These are phyloP conservation scores for Lates japonicus DNA, from an alignment of 2,797 vertebrate species.

Conservation along the genomic window DNA sequence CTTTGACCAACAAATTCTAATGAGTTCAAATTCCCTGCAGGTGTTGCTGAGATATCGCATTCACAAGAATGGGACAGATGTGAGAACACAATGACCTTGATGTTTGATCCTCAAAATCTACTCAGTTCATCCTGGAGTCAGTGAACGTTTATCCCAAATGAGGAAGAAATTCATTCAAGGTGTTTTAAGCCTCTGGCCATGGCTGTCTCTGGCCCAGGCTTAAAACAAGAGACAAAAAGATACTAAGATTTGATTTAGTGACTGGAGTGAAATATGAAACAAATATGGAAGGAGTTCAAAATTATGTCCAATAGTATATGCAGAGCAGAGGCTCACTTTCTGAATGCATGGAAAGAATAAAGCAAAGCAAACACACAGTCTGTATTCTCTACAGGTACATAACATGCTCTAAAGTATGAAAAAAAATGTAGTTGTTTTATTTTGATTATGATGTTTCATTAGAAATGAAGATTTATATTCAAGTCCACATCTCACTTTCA, in stretches of 20 bases:
- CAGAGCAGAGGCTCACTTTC: conserved; percentile 1
- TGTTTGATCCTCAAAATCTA: too few species aligned
- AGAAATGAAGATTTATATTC: background rate
- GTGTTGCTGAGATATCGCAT: too few species aligned
- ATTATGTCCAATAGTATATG: conserved; percentile 14
- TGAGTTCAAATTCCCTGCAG: too few species aligned
- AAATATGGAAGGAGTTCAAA: background rate
- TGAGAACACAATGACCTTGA: too few species aligned
- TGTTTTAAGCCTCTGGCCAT: too few species aligned
- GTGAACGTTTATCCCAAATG: too few species aligned
- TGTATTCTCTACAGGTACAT: background rate
- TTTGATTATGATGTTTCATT: conserved; percentile 33
- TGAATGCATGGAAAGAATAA: conserved; percentile 3
- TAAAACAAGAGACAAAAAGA: conserved; percentile 16
- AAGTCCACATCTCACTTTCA: conserved; percentile 17
- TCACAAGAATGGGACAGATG: too few species aligned
- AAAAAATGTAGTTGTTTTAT: conserved; percentile 17
- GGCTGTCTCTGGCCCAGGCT: too few species aligned
- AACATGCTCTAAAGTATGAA: conserved; percentile 4
- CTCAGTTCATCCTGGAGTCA: too few species aligned
- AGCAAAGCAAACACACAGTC: background rate
- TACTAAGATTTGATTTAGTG: conserved; percentile 18
- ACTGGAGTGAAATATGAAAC: conserved; percentile 2
- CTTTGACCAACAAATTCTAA: too few species aligned
- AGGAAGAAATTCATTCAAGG: too few species aligned